Conservation (phyloP, 2,113 vertebrate species). For the Sinocyclocheilus grahami region DNA sequence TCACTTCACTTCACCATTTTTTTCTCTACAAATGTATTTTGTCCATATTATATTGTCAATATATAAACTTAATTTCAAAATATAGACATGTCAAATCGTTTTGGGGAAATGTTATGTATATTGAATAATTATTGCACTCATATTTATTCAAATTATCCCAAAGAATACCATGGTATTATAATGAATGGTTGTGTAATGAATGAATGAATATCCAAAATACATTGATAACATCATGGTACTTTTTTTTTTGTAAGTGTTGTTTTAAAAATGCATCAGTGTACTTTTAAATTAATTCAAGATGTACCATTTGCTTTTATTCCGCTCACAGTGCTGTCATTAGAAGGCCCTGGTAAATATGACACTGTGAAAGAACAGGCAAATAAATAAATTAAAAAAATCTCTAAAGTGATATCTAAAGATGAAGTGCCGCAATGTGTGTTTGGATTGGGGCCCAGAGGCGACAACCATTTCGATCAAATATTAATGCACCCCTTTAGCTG, state of each 20-base stretch:
- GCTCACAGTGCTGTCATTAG: background rate
- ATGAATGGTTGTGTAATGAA: background rate
- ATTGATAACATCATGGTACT: background rate
- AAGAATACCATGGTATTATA: background rate
- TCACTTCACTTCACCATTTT: too few relatives aligned
- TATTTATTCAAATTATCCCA: background rate
- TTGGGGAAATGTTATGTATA: too few relatives aligned
- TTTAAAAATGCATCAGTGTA: background rate
- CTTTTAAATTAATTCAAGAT: conserved; percentile 1
- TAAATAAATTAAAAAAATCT: conserved; percentile 19
- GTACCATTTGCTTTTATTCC: background rate
- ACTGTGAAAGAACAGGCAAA: conserved; percentile 15
- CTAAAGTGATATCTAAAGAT: conserved; percentile 24
- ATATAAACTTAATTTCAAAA: too few relatives aligned
- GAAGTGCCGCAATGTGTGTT: background rate
- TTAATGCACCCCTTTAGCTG: conserved; percentile 46
- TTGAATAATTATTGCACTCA: background rate
- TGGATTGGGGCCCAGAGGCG: conserved; percentile 1
- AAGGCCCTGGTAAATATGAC: conserved; percentile 10
- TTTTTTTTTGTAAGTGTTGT: background rate
- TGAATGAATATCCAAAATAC: background rate
- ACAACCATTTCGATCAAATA: conserved; percentile 47
- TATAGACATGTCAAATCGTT: too few relatives aligned
- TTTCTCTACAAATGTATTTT: too few relatives aligned
- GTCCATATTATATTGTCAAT: background rate